phyloP scores from a whole-genome alignment of 2,888 invertebrate genomes.

The Amiota communis region DNA sequence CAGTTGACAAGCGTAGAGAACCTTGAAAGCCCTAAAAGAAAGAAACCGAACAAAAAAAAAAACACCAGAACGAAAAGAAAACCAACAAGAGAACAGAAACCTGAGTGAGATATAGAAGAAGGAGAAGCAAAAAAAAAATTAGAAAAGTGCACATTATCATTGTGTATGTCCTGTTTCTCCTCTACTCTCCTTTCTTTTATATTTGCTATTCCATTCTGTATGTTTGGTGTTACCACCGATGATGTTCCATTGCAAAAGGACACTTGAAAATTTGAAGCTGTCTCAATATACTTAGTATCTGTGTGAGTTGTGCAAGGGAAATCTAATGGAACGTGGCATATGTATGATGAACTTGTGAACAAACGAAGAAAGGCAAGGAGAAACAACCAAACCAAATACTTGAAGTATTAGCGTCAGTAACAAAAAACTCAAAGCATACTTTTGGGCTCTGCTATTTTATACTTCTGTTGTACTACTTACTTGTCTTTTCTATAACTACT shows the following conservation, averaged over 20 bases:
- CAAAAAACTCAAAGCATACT: constrained; percentile 34
- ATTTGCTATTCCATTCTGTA: not conserved
- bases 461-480: not conserved
- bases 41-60: not conserved
- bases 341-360: constrained; percentile 1
- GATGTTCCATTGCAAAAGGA: not conserved
- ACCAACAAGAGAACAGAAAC: not conserved
- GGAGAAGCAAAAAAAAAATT: not conserved
- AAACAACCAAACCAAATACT: constrained; percentile 33
- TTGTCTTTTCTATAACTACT: not conserved
- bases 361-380: not conserved
- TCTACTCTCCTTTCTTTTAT: not conserved
- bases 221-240: not conserved
- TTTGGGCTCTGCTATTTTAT: not conserved
- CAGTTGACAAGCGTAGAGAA: not conserved
- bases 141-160: constrained; percentile 14
- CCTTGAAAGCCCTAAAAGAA: too few species aligned
- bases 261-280: constrained; percentile 1
- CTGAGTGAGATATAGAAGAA: not conserved
- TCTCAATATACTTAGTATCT: not conserved
- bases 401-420: constrained; percentile 27
- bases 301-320: not conserved
- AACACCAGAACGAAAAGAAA: not conserved
- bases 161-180: not conserved
- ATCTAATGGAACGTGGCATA: constrained; percentile 6